Base-by-base conservation (phyloP, 2,888 invertebrate species). In the Schizotus pectinicornis region DNA sequence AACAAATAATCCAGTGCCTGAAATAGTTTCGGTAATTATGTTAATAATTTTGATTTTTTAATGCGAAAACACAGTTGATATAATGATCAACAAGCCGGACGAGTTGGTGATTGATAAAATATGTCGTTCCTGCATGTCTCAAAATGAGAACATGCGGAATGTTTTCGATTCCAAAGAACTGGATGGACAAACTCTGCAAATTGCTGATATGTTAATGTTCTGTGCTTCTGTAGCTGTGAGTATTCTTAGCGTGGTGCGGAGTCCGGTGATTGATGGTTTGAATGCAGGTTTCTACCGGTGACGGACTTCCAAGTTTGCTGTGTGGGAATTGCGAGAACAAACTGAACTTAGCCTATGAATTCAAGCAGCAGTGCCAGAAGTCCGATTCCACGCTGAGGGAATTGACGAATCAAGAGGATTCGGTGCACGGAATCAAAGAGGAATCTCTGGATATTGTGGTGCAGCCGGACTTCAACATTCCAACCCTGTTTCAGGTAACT, bases 191-290 rank as follows among this genome's bases (percentile, higher is more conserved):
- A 68, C 71, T 52, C 61, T 75, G 37, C 72, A 75, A 65, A 65
- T 80, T 36, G 74, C 78, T 22, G 77, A 79, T 65, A 79, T 80
- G 77, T 69, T 80, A 55, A 79, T 75, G 76, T 77, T 77, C 64
- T 79, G 79, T 70, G 72, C 79, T 42, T 73, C 79, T 37, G 71
- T 80, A 47, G 73, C 77, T 69, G 80, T 80, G 72, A 69, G 67
- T 63, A 55, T 35, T 47, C n/a, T 35, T 13, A 9, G 34, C 36
- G 33, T 54, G 35, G 9, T 8, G 3, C 8, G 6, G 12, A 37
- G 6, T 31, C 12, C 30, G 7, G 35, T 13, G 14, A 14, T 35
- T 11, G 9, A 52, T 42, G 11, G 36, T 35, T 38, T 41, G 8
- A 32, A 68, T 67, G 32, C 60, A 79, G 79, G 73, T 78, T 37